A percentile compares a stretch with the other conserved stretches of the same genome.
Conservation (phyloP, 2,888 invertebrate species). For the Pseudococcus jackbeardsleyi region DNA sequence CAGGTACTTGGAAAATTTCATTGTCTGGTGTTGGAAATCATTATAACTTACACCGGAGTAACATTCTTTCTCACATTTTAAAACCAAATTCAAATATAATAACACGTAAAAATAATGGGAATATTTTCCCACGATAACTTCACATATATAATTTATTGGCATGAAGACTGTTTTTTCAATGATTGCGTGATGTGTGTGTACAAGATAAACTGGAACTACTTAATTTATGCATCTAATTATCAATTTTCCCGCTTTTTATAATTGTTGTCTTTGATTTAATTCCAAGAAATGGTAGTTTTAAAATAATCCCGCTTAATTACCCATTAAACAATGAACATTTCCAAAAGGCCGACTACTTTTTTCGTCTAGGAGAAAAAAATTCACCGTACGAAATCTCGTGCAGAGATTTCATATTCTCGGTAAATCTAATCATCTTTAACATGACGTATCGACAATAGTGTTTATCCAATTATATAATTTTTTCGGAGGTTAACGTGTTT, state of each 20-base stretch:
- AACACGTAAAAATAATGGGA: slow-evolving; percentile 16
- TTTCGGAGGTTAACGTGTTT: neutral
- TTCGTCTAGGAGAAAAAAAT: neutral
- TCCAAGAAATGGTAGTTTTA: slow-evolving; percentile 13
- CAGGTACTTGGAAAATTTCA: neutral
- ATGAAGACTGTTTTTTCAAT: slow-evolving; percentile 13
- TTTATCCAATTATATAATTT: neutral
- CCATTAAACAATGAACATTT: neutral
- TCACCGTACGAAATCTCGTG: neutral
- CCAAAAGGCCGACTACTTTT: neutral
- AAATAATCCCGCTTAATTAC: slow-evolving; percentile 41
- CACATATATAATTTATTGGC: slow-evolving; percentile 40
- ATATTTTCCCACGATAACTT: slow-evolving; percentile 42
- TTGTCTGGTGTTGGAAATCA: neutral
- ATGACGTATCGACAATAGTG: neutral
- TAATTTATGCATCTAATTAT: slow-evolving; percentile 53
- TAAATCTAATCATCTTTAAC: neutral
- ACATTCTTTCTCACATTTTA: slow-evolving; percentile 39
- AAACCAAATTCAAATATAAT: neutral
- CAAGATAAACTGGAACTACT: slow-evolving; percentile 24
- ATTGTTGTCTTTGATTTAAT: slow-evolving; percentile 19
- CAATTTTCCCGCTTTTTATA: slow-evolving; percentile 37
- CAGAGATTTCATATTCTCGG: neutral
- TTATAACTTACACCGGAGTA: neutral
- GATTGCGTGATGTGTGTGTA: slow-evolving; percentile 36